Evolutionary conservation across 92 coral and sea anemone genomes (phyloP).

Genomic region (Actinostola sp.): DNA sequence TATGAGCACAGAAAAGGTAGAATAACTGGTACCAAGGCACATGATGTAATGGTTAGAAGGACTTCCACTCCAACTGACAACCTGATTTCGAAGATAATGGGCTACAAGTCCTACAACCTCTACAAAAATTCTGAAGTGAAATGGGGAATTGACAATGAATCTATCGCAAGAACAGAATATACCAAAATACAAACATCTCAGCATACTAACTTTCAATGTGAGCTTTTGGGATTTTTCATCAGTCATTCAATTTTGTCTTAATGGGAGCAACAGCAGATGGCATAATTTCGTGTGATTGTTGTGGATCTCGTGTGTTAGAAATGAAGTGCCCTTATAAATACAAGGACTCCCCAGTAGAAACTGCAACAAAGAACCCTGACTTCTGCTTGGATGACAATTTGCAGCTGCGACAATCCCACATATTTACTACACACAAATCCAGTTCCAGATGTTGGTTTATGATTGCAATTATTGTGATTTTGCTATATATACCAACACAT

Average conservation of each 20-base stretch:
- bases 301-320: constrained; percentile 23
- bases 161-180: too few relatives aligned
- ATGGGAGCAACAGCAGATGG: constrained; percentile 52
- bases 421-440: constrained; percentile 59
- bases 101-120: too few relatives aligned
- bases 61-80: too few relatives aligned
- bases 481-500: background rate
- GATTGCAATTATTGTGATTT: constrained; percentile 3
- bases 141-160: too few relatives aligned
- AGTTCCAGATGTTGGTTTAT: constrained; percentile 47
- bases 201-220: constrained; percentile 17
- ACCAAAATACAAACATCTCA: too few relatives aligned
- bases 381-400: constrained; percentile 44
- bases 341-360: constrained; percentile 19
- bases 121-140: too few relatives aligned
- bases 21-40: too few relatives aligned
- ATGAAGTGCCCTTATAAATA: constrained; percentile 48
- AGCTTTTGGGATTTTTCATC: constrained; percentile 18
- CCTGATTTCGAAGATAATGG: too few relatives aligned
- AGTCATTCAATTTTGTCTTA: constrained; percentile 1
- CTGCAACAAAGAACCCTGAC: constrained; percentile 5
- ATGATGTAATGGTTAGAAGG: too few relatives aligned
- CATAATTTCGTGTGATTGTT: constrained; percentile 39
- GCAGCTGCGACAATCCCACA: constrained; percentile 28
- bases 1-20: too few relatives aligned